These are phyloP conservation scores for Drosophila fuyamai DNA, from an alignment of 1,140 invertebrate species.

Conservation along the genomic window DNA sequence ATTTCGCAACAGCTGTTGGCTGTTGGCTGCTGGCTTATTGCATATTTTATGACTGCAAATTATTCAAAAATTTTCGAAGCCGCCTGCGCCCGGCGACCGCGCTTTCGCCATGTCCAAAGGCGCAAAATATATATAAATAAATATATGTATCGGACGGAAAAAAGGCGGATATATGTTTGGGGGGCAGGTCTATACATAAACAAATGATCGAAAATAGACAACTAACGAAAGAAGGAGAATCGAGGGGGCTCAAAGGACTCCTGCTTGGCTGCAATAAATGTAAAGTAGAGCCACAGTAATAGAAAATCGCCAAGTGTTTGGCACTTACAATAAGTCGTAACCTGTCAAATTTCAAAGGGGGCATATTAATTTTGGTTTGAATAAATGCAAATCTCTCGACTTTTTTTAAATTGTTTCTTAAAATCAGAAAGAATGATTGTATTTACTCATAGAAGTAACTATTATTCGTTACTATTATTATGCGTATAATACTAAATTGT, in stretches of 20 bases:
- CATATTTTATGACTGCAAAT: slow-evolving; percentile 85
- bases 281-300: slow-evolving; percentile 7
- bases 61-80: slow-evolving; percentile 84
- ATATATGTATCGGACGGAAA: slow-evolving; percentile 22
- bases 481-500: too few relatives aligned
- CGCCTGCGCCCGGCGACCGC: slow-evolving; percentile 50
- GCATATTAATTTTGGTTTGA: not conserved
- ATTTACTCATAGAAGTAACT: too few relatives aligned
- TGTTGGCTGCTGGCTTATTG: slow-evolving; percentile 77
- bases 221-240: slow-evolving; percentile 23
- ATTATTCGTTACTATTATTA: too few relatives aligned
- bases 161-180: slow-evolving; percentile 25
- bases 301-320: not conserved
- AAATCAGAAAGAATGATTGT: too few relatives aligned
- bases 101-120: slow-evolving; percentile 45
- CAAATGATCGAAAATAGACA: slow-evolving; percentile 80
- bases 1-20: slow-evolving; percentile 84
- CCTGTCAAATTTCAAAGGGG: not conserved
- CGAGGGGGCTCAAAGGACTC: slow-evolving; percentile 3
- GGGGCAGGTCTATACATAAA: slow-evolving; percentile 48
- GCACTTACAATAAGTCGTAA: too few relatives aligned
- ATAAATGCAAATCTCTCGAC: too few relatives aligned
- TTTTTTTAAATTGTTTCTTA: too few relatives aligned
- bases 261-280: slow-evolving; percentile 26
- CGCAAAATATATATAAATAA: slow-evolving; percentile 59